phyloP scores from a whole-genome alignment of 2,888 invertebrate species.

The Ellobium chinense region DNA sequence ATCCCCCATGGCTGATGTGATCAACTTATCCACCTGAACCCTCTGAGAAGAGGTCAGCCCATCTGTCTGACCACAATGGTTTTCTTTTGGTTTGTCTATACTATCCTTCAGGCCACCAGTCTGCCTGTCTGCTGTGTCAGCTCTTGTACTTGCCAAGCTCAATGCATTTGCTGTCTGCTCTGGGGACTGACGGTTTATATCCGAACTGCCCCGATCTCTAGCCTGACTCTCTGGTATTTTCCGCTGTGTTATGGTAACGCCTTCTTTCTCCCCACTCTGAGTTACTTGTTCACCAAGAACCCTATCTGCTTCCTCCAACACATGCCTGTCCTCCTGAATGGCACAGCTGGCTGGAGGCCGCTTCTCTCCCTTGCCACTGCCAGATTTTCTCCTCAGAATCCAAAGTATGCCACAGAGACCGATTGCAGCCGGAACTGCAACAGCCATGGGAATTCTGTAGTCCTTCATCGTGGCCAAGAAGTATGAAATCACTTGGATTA shows the following conservation, averaged over 20 bases:
- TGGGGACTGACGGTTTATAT: neutral
- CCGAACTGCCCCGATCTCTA: conserved; percentile 32
- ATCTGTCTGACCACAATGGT: neutral
- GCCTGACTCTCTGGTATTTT: conserved; percentile 34
- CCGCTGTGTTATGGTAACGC: conserved; percentile 27
- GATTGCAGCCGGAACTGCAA: conserved; percentile 61
- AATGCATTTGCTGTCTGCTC: neutral
- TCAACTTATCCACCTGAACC: neutral
- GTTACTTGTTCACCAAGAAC: neutral
- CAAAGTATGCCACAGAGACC: conserved; percentile 67
- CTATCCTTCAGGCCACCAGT: neutral
- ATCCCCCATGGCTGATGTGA: conserved; percentile 8
- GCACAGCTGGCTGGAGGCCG: neutral
- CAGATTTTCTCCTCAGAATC: conserved; percentile 58
- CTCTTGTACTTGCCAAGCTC: neutral
- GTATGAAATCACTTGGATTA: neutral
- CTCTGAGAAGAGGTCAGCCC: neutral
- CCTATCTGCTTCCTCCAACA: neutral
- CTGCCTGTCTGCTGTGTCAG: neutral
- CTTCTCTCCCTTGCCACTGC: neutral
- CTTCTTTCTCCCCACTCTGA: neutral
- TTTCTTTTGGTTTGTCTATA: neutral
- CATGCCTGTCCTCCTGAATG: neutral
- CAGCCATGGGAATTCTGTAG: conserved; percentile 39
- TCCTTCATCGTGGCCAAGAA: conserved; percentile 20